Evolutionary conservation across 2,113 vertebrate species (phyloP).

Genomic region (Camelus dromedarius): DNA sequence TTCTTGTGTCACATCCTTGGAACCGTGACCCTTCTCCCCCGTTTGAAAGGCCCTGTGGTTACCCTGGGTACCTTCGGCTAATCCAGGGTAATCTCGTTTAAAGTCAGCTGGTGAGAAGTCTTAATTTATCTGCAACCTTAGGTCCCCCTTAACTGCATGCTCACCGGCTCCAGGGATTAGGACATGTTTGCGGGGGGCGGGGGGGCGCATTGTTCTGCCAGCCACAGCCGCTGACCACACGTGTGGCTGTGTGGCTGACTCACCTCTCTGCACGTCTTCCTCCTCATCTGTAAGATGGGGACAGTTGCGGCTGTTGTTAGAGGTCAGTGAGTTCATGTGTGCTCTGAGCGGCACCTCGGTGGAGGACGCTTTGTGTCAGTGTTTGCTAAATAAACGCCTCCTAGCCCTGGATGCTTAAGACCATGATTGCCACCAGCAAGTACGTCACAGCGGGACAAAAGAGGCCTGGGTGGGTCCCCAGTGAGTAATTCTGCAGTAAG

Average conservation of each 20-base stretch:
- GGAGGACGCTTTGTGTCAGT: not conserved
- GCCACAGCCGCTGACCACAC: not conserved
- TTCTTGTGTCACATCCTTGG: accelerated
- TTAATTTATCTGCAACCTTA: not conserved
- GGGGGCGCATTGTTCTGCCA: not conserved
- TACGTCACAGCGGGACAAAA: not conserved
- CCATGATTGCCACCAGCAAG: not conserved
- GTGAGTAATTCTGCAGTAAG: not conserved
- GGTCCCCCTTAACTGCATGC: accelerated
- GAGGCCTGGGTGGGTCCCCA: not conserved
- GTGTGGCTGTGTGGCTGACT: not conserved
- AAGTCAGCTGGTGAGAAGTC: too few species aligned
- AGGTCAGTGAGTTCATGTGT: not conserved
- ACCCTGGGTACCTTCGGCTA: not conserved
- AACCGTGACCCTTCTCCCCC: not conserved
- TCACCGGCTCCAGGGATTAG: not conserved
- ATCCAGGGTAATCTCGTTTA: not conserved
- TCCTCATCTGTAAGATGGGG: not conserved
- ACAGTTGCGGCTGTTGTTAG: too few species aligned
- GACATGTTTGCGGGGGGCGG: accelerated
- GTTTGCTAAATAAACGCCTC: not conserved
- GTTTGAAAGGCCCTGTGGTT: not conserved
- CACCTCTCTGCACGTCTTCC: not conserved
- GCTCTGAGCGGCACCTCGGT: not conserved
- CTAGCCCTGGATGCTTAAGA: not conserved